Base-by-base conservation (phyloP, 2,888 invertebrate genomes). In the Drepanosiphum platanoidis region DNA sequence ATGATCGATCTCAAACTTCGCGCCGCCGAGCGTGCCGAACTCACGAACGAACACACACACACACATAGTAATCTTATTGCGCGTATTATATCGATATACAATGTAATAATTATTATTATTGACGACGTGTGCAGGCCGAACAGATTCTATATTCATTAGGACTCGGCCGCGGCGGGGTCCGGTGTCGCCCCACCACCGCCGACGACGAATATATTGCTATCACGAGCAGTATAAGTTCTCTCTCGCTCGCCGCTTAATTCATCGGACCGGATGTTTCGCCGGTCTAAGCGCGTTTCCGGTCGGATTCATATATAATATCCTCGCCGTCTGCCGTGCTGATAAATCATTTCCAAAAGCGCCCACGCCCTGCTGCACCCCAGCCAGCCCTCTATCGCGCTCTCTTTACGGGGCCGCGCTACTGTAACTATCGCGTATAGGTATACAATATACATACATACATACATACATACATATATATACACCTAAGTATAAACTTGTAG, bases 261-360 rank as follows among this genome's bases (percentile, higher is more conserved):
- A 58, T 72, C 64, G 82, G 82, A 82, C 82, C 72, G 82, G 82
- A 74, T 46, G 82, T 70, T 83, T 74, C 66, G 70, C 68, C 66
- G 66, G 52, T 68, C 84, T 84, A 75, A 84, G 75, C 84, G 66
- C 39, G 52, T 84, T 84, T 84, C 84, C 84, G 77, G 75, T 75
- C 68, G 74, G 83, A 74, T 83, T 74, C 83, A 46, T 39, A 46
- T 58, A 32, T 72, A 72, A 82, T 77, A 27, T 68, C 32, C 66
- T 15, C 42, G 18, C 11, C 27, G 75, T 18, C 74, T 83, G n/a
- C 83, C 36, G 46, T 52, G 74, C 75, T 77, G 84, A 84, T 77
- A 68, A 70, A 84, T 68, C 77, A 77, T 77, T 84, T 84, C 42
- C 68, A 46, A 68, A 74, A 58, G 58, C 64, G 18, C 75, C 61